phyloP scores from a whole-genome alignment of 2,888 invertebrate species.

The Meteorus colon region DNA sequence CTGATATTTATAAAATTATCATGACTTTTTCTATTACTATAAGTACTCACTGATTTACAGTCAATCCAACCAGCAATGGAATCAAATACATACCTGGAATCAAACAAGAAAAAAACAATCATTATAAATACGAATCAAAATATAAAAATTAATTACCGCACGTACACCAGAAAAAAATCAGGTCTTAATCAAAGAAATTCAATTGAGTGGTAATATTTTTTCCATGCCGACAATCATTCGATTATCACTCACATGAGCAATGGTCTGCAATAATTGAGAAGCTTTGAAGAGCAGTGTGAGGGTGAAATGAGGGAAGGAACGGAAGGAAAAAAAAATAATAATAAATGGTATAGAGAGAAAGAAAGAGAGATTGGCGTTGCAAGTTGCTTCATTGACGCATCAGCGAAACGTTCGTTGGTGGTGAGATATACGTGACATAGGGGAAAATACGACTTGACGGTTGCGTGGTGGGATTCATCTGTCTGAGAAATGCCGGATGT shows the following conservation, averaged over 20 bases:
- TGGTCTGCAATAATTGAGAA: conserved; percentile 43
- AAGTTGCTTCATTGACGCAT: conserved; percentile 30
- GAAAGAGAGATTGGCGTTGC: conserved; percentile 29
- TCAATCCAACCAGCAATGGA: conserved; percentile 6
- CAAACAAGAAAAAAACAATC: conserved; percentile 43
- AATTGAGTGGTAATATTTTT: conserved; percentile 35
- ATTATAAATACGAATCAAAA: conserved; percentile 45
- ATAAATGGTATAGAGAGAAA: background rate
- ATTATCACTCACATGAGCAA: conserved; percentile 43
- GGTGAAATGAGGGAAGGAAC: background rate
- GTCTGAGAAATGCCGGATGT: conserved; percentile 33
- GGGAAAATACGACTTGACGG: conserved; percentile 39
- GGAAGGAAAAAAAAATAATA: background rate
- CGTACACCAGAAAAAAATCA: background rate
- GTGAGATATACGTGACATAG: conserved; percentile 35
- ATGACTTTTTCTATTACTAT: too few species aligned
- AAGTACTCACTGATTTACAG: background rate
- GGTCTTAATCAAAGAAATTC: conserved; percentile 34
- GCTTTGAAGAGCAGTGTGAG: conserved; percentile 12
- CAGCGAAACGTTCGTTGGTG: conserved; percentile 8
- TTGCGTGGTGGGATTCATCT: conserved; percentile 33
- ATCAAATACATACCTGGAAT: conserved; percentile 56
- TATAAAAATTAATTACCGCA: too few species aligned
- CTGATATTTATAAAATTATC: conserved; percentile 29
- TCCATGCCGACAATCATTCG: conserved; percentile 30